Evolutionary conservation across 2,113 vertebrate genomes (phyloP).

Genomic region (Vulpes vulpes): DNA sequence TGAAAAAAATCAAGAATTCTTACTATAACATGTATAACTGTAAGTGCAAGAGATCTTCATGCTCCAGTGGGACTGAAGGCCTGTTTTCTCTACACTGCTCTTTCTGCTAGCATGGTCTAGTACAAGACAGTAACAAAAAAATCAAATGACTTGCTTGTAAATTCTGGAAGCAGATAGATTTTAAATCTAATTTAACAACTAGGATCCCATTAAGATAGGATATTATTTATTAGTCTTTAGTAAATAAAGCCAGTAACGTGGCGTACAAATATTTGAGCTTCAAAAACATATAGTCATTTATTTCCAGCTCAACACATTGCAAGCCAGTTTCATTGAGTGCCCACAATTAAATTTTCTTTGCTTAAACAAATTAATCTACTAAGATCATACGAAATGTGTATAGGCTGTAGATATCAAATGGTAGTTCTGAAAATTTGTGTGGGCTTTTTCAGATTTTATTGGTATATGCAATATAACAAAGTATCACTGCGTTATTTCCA

Average conservation of each 20-base stretch:
- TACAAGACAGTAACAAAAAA: neutral
- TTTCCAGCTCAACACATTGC: neutral
- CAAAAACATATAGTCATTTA: neutral
- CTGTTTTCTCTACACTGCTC: neutral
- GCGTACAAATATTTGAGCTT: neutral
- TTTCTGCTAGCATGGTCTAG: neutral
- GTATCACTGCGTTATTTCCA: neutral
- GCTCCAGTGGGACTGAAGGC: neutral
- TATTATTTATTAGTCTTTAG: neutral
- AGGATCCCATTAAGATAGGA: neutral
- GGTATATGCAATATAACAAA: neutral
- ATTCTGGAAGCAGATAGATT: neutral
- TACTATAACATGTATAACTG: neutral
- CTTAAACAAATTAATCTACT: neutral
- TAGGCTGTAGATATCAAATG: neutral
- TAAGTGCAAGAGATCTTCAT: neutral
- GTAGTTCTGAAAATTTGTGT: neutral
- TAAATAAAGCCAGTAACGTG: conserved; percentile 3
- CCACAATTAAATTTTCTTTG: neutral
- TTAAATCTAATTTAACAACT: neutral
- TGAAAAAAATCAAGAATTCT: conserved; percentile 44
- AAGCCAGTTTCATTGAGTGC: neutral
- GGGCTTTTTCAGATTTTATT: neutral
- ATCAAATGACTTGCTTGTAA: neutral
- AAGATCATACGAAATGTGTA: neutral